Conservation (phyloP, 1,140 invertebrate genomes). For the Ephestia elutella region DNA sequence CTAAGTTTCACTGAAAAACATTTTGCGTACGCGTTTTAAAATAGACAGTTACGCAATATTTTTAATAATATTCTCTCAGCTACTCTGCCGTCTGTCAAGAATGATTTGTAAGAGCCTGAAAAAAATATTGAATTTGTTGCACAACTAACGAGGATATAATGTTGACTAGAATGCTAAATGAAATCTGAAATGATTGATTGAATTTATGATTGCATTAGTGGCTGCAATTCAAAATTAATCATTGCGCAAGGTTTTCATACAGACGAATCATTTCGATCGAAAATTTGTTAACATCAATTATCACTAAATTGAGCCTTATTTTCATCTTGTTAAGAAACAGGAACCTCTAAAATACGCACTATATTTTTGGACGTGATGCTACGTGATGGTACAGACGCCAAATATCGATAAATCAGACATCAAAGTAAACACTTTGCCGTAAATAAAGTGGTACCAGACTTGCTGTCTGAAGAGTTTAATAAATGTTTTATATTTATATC, state of each 20-base stretch:
- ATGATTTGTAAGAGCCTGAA: no score
- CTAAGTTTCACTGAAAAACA: no score
- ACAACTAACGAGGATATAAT: no score
- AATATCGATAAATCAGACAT: conserved; percentile 29
- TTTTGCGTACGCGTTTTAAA: no score
- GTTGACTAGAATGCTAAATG: no score
- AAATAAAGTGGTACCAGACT: conserved; percentile 40
- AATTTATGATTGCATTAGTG: conserved; percentile 1
- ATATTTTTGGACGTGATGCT: neutral
- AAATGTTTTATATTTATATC: conserved; percentile 21
- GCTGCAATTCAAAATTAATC: neutral
- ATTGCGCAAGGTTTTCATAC: neutral
- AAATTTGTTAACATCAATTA: neutral
- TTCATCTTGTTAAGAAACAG: neutral
- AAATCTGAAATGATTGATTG: neutral
- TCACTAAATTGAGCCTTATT: neutral
- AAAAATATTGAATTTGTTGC: no score
- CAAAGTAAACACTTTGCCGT: conserved; percentile 27
- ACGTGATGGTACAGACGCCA: conserved; percentile 20
- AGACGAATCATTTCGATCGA: neutral
- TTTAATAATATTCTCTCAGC: no score
- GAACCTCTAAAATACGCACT: neutral
- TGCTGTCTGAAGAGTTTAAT: conserved; percentile 43
- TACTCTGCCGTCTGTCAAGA: no score
- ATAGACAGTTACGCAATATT: no score